phyloP scores from a whole-genome alignment of 2,113 vertebrate genomes.

The Hystrix brachyura region DNA sequence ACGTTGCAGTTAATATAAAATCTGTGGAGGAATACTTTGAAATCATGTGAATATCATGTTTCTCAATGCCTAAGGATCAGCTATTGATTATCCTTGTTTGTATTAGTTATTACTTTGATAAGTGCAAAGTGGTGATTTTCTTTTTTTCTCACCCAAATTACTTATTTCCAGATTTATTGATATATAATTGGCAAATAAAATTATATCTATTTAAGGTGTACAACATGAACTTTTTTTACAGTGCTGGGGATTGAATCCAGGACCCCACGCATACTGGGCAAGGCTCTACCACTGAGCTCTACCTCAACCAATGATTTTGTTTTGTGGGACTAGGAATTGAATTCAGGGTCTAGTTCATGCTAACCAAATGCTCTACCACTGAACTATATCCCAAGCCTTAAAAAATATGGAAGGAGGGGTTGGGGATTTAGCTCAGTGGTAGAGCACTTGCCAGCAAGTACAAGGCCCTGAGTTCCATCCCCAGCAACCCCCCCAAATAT shows the following conservation, averaged over 20 bases:
- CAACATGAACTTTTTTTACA: not conserved
- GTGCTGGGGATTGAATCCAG: not conserved
- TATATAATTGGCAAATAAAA: not conserved
- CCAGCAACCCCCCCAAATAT: not conserved
- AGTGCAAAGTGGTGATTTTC: conserved; percentile 19
- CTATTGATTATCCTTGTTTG: conserved; percentile 18
- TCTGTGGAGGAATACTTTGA: not conserved
- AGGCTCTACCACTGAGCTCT: not conserved
- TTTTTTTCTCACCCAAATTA: not conserved
- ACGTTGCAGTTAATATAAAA: conserved; percentile 39
- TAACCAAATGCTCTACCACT: not conserved
- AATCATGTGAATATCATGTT: conserved; percentile 36
- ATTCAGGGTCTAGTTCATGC: not conserved
- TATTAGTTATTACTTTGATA: conserved; percentile 42
- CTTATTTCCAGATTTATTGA: not conserved
- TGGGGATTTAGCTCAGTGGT: no score
- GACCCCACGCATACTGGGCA: not conserved
- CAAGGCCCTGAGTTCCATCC: no score
- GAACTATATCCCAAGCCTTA: not conserved
- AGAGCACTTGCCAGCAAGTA: no score
- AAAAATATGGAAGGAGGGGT: no score
- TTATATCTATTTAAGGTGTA: not conserved
- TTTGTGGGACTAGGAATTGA: not conserved
- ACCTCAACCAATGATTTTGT: not conserved
- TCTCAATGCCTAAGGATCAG: conserved; percentile 11